Base-by-base conservation (phyloP, 2,113 vertebrate genomes). In the Oryzias javanicus region DNA sequence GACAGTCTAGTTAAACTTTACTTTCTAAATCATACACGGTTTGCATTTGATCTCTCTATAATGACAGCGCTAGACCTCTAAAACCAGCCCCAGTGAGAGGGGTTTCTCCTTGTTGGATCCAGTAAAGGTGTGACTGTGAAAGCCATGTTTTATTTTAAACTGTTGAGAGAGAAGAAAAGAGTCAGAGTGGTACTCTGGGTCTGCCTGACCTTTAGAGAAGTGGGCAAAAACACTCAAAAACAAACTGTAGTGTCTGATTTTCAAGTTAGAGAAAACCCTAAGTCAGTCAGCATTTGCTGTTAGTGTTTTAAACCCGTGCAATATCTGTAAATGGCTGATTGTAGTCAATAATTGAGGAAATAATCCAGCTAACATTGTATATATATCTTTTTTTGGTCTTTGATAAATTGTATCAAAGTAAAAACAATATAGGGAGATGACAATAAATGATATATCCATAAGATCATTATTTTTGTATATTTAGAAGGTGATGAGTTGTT, bases 91-190 rank as follows among this genome's bases (percentile, higher is more conserved):
- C 65, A 76, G 51, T 60, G 69, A 65, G 77, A 42, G 29, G 57
- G 42, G 24, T 51, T 55, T 75, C 59, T 84, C 79, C 76, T 78
- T 81, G 75, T 84, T 86, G 67, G 68, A 71, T 70, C 57, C 60
- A 83, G 82, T 84, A 81, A 82, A 87, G 48, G 42, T 46, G 41
- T 70, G 79, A 80, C 77, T 77, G 70, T 64, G 25, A 70, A 66
- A 67, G 68, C 55, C 57, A 15, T 59, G 63, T 77, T 74, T 74
- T 49, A 53, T 78, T 81, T 76, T 35, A 74, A 57, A 57, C 55
- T 48, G 17, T 1, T 56, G 20, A 35, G 16, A 59, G 49, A 74
- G 18, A 25, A 71, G 54, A 67, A 49, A 51, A 63, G 74, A 70
- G 53, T 67, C 55, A 0, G n/a, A 74, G 59, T 69, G 59, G 67